Base-by-base conservation (phyloP, 2,888 invertebrate species). In the Nomada fucata region DNA sequence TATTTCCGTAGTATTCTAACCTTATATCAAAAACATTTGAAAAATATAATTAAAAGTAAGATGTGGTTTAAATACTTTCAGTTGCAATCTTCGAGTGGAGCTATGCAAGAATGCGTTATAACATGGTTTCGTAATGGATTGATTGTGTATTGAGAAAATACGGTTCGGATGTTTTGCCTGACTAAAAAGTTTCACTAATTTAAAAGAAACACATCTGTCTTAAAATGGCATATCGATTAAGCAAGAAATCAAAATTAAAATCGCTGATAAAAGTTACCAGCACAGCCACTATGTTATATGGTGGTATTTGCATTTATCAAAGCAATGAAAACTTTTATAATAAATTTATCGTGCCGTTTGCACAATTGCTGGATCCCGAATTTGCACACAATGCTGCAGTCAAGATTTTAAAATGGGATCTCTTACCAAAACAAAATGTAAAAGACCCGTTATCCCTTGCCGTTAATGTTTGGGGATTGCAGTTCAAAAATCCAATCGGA, bases 401-500 rank as follows among this genome's bases (percentile, higher is more conserved):
- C 1, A 93, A 95, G 83, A 95, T 96, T 10, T 96, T 97, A 29
- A 97, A 98, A 94, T 96, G 97, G 94, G 96, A 96, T 29, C 83
- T 98, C 0, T 94, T 97, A 83, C 96, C 97, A 15, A 93, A 94
- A 84, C 95, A 95, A 88, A 94, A 90, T 69, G 94, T 93, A 79
- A 91, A 95, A 74, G 97, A 98, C 94, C 95, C 96, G 2, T 92
- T 95, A 42, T 93, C 95, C 81, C 94, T 98, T 92, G 95, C 95
- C 92, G 96, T 96, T 0, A 95, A 94, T 72, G 94, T 98, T 64
- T 96, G 97, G 93, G 96, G 96, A 29, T 94, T 96, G 82, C 93
- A 96, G 18, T 96, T 99, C 82, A 94, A 95, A 73, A 99, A 98
- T 94, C 99, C 99, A 0, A 94, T 99, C 88, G 99, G 99, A n/a